A percentile compares a stretch with the other conserved stretches of the same genome.
Evolutionary conservation across 2,888 invertebrate species (phyloP).

Genomic region (Lasioglossum oenotherae): DNA sequence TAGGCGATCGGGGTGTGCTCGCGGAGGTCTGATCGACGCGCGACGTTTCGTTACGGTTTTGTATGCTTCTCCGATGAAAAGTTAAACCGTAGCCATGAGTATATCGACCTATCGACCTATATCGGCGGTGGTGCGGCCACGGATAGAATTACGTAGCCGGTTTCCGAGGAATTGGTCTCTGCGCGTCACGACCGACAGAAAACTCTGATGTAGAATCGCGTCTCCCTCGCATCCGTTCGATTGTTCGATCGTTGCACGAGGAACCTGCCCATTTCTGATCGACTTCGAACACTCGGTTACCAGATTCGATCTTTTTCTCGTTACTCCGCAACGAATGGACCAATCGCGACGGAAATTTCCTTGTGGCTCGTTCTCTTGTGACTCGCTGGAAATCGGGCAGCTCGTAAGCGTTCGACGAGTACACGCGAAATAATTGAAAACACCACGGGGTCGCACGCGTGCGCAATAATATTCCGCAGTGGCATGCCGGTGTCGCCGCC

Average conservation of each 20-base stretch:
- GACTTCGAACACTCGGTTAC: neutral
- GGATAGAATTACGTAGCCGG: constrained; percentile 17
- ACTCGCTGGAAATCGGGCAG: neutral
- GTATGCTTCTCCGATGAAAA: constrained; percentile 18
- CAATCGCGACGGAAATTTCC: too few relatives aligned
- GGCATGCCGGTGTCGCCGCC: constrained; percentile 6
- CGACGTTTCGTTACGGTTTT: neutral
- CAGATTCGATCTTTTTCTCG: too few relatives aligned
- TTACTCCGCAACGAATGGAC: too few relatives aligned
- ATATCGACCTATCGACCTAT: constrained; percentile 57
- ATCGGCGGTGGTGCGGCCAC: neutral
- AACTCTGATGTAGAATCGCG: neutral
- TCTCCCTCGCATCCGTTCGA: neutral
- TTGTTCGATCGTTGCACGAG: neutral
- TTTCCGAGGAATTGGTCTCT: neutral
- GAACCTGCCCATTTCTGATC: neutral
- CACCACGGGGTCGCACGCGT: constrained; percentile 7
- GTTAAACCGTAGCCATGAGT: constrained; percentile 46
- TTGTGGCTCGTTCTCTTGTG: neutral
- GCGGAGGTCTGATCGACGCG: neutral
- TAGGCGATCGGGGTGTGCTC: neutral
- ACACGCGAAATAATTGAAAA: constrained; percentile 14
- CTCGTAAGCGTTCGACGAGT: neutral
- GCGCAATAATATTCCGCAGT: constrained; percentile 14
- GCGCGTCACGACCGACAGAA: neutral